These are phyloP conservation scores for Frankliniella fusca DNA, from an alignment of 2,888 invertebrate species.

Conservation along the genomic window DNA sequence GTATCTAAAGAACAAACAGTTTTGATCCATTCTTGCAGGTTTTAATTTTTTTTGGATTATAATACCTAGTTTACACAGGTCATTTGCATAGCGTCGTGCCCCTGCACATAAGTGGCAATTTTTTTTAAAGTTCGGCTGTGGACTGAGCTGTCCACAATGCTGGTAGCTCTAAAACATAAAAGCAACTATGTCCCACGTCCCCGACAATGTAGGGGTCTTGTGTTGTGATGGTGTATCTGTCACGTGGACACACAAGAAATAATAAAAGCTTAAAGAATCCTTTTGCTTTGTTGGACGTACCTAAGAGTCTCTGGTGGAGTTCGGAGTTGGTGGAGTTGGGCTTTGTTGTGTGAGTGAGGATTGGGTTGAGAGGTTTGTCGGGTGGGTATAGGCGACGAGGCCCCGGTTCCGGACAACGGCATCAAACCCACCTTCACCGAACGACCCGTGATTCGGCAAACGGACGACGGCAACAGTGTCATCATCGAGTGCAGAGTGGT, in stretches of 20 bases:
- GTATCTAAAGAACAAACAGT: neutral
- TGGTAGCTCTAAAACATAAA: neutral
- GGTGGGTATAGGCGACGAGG: conserved; percentile 75
- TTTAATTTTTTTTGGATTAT: neutral
- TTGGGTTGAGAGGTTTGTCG: conserved; percentile 39
- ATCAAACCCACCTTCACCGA: conserved; percentile 97
- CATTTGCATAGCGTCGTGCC: neutral
- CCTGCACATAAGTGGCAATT: neutral
- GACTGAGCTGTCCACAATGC: conserved; percentile 2
- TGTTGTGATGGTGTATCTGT: neutral
- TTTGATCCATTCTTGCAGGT: conserved; percentile 16
- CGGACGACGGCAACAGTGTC: conserved; percentile 91
- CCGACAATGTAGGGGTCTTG: neutral
- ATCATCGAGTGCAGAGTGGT: conserved; percentile 97
- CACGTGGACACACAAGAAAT: neutral
- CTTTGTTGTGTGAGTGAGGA: conserved; percentile 47
- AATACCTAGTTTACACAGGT: conserved; percentile 12
- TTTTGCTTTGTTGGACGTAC: conserved; percentile 14
- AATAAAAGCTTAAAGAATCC: neutral
- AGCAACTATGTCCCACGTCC: neutral
- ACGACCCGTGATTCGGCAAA: conserved; percentile 94
- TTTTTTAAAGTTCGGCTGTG: neutral
- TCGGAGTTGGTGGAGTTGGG: conserved; percentile 37
- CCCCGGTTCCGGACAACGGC: conserved; percentile 86
- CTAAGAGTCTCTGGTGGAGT: conserved; percentile 25